A percentile compares a stretch with the other conserved stretches of the same genome.
Evolutionary conservation across 2,797 vertebrate genomes (phyloP).

Genomic region (Salarias fasciatus): DNA sequence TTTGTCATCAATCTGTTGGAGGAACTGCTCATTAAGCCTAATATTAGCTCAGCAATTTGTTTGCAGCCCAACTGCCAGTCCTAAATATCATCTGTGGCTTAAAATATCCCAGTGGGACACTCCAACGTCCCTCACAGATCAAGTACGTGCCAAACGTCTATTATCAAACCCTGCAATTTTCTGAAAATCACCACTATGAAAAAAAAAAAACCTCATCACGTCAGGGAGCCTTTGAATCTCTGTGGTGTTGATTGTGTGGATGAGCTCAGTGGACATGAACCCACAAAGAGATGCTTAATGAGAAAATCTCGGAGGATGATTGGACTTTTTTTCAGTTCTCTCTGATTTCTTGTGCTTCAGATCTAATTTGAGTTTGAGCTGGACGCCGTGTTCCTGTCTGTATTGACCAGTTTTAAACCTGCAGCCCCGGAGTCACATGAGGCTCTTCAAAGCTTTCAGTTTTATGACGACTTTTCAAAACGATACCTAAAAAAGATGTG

Average conservation of each 20-base stretch:
- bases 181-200: slow-evolving; percentile 72
- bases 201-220: slow-evolving; percentile 32
- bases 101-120: slow-evolving; percentile 57
- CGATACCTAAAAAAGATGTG: too few species aligned
- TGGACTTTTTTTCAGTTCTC: slow-evolving; percentile 21
- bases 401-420: background rate
- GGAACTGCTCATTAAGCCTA: slow-evolving; percentile 40
- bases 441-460: too few species aligned
- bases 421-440: too few species aligned
- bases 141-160: slow-evolving; percentile 59
- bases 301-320: slow-evolving; percentile 27
- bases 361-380: slow-evolving; percentile 9
- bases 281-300: slow-evolving; percentile 9
- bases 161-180: slow-evolving; percentile 75
- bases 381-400: slow-evolving; percentile 10
- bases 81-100: slow-evolving; percentile 23
- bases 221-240: slow-evolving; percentile 60
- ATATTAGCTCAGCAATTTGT: slow-evolving; percentile 27
- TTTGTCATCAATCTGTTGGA: slow-evolving; percentile 26
- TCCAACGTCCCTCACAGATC: slow-evolving; percentile 57
- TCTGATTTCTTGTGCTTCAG: slow-evolving; percentile 17
- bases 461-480: too few species aligned
- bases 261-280: slow-evolving; percentile 31
- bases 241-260: slow-evolving; percentile 37
- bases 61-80: slow-evolving; percentile 11